Percentiles rank a stretch among this genome's conserved stretches.
These are phyloP conservation scores for Lonchura striata DNA, from an alignment of 2,113 vertebrate species.

Conservation along the genomic window DNA sequence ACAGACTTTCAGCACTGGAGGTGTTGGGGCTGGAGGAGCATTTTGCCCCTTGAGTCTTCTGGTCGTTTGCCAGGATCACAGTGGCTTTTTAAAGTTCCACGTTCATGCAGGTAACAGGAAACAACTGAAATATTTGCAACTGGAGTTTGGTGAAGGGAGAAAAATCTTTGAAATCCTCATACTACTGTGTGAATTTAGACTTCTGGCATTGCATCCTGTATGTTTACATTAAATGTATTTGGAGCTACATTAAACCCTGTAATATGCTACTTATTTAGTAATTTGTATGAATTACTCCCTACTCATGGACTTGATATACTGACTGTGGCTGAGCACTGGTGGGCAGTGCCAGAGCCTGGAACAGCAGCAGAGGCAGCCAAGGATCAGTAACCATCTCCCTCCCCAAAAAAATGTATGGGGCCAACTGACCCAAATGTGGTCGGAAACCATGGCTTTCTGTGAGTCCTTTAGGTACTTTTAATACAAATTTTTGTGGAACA, in stretches of 20 bases:
- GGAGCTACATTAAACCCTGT: not conserved
- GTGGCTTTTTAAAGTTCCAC: not conserved
- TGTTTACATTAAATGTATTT: not conserved
- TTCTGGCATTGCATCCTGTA: not conserved
- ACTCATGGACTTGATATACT: rapidly evolving
- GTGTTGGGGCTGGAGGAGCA: not conserved
- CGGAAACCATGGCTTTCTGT: rapidly evolving
- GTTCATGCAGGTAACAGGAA: rapidly evolving
- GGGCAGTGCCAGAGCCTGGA: not conserved
- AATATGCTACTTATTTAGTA: not conserved
- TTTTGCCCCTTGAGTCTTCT: not conserved
- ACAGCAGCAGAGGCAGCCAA: not conserved
- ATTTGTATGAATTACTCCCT: not conserved
- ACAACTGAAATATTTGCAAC: not conserved
- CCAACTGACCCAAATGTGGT: rapidly evolving
- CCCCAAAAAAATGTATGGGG: rapidly evolving
- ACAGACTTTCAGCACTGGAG: not conserved
- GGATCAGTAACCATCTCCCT: rapidly evolving
- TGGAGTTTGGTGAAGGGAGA: not conserved
- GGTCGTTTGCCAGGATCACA: not conserved
- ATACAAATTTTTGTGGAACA: not conserved
- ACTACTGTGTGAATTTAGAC: not conserved
- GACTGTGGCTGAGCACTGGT: not conserved
- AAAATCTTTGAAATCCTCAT: not conserved
- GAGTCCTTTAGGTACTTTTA: not conserved